These are phyloP conservation scores for Chrysomallon squamiferum DNA, from an alignment of 1,140 invertebrate species.

Conservation along the genomic window DNA sequence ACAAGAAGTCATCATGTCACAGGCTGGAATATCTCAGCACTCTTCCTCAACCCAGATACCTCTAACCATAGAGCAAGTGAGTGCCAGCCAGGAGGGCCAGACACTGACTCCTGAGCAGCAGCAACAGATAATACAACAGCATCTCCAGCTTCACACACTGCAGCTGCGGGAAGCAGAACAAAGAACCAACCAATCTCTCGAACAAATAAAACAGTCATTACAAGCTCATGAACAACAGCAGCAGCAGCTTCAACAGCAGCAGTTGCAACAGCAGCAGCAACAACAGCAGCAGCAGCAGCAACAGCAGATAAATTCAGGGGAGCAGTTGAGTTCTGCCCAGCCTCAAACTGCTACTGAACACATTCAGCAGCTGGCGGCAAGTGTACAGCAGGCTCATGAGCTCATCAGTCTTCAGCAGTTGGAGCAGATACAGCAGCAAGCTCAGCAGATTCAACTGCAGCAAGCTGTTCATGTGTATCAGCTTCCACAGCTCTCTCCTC, in stretches of 20 bases:
- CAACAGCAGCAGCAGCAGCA: constrained; percentile 15
- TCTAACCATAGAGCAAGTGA: constrained; percentile 15
- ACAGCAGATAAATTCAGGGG: background rate
- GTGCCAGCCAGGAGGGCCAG: constrained; percentile 20
- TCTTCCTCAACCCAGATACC: background rate
- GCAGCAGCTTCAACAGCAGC: constrained; percentile 24
- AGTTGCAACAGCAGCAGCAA: constrained; percentile 20
- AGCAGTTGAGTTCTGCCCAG: constrained; percentile 16
- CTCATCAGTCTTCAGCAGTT: constrained; percentile 17
- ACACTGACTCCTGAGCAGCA: constrained; percentile 23
- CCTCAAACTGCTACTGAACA: constrained; percentile 20
- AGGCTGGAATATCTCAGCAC: too few relatives aligned
- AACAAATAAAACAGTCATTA: constrained; percentile 16
- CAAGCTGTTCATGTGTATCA: constrained; percentile 24
- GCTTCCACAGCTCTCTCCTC: constrained; percentile 24
- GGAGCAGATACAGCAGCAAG: constrained; percentile 34
- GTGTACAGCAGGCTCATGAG: constrained; percentile 23
- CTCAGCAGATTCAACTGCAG: constrained; percentile 30
- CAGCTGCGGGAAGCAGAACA: constrained; percentile 20
- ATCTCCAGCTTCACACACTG: constrained; percentile 15
- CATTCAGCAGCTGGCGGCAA: constrained; percentile 26
- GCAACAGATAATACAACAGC: constrained; percentile 16
- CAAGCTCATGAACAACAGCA: constrained; percentile 16
- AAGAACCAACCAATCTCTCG: background rate
- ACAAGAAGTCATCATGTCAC: constrained; percentile 7